Base-by-base conservation (phyloP, 2,888 invertebrate species). In the Cantharis rustica region DNA sequence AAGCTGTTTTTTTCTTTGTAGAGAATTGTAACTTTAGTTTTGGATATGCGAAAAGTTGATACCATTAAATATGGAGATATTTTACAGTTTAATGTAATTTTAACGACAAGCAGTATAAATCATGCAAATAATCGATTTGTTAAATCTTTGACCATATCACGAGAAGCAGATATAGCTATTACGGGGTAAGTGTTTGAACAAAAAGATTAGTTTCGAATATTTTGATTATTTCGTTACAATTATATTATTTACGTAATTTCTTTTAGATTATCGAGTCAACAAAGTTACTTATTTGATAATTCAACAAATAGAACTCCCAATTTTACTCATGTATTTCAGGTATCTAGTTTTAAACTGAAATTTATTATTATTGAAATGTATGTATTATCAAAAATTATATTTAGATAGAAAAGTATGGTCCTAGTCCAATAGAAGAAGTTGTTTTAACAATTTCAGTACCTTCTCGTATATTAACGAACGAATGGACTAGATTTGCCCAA, bases 61-160 rank as follows among this genome's bases (percentile, higher is more conserved):
- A 84, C 79, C 16, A 82, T 79, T 13, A 76, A 76, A 79, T 75
- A 75, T 64, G 75, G 78, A 1, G 79, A 82, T 23, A 47, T 77
- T 11, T 76, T 88, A 3, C 68, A 80, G 20, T 81, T 89, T 64
- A 26, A 17, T 4, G 80, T 86, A 5, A 84, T 79, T 17, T 81
- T 87, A 13, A 80, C 81, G 13, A 89, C 89, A n/a, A 86, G 84
- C 68, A 89, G 89, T 74, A 81, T 84, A 23, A 87, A 88, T 78
- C 71, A 74, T 9, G 7, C 1, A 9, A 84, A 86, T 73, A 17
- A 23, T 9, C 71, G 31, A 5, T 68, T 11, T 16, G 75, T 61
- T n/a, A 17, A 20, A 20, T n/a, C 70, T 86, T 87, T 16, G 10
- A 82, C 86, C n/a, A 80, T 77, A 10, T 80, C 89, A 23, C 80